Evolutionary conservation across 2,888 invertebrate genomes (phyloP).

Genomic region (Dusona sp.): DNA sequence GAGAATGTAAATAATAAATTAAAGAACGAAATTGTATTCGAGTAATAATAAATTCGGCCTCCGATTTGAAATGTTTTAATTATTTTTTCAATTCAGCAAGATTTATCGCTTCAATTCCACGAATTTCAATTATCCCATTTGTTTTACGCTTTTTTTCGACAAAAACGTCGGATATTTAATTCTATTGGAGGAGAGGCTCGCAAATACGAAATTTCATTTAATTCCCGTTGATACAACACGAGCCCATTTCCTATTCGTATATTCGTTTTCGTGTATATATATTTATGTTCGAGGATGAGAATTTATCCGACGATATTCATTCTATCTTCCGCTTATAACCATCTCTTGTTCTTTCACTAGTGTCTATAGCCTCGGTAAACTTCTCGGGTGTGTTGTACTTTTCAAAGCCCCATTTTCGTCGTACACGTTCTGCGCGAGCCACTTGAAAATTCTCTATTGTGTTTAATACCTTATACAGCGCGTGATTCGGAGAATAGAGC

Average conservation of each 20-base stretch:
- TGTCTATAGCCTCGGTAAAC: conserved; percentile 39
- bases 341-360: conserved; percentile 26
- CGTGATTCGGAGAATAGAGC: conserved; percentile 51
- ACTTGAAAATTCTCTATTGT: conserved; percentile 52
- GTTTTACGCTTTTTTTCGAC: background rate
- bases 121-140: background rate
- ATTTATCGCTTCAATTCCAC: background rate
- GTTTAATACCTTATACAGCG: conserved; percentile 37
- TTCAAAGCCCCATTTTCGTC: conserved; percentile 47
- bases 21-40: background rate
- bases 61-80: background rate
- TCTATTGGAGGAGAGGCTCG: background rate
- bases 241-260: conserved; percentile 45
- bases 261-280: background rate
- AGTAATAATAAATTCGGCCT: background rate
- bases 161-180: conserved; percentile 16
- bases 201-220: conserved; percentile 46
- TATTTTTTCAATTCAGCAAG: background rate
- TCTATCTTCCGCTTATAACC: conserved; percentile 26
- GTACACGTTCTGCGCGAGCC: conserved; percentile 38
- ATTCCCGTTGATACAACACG: conserved; percentile 43
- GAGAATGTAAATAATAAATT: background rate
- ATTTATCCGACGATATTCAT: conserved; percentile 40
- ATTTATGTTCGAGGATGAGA: conserved; percentile 3
- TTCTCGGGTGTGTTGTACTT: conserved; percentile 51